These are phyloP conservation scores for Geodia barretti DNA, from an alignment of 37 sponge, comb jelly and placozoan species.

Conservation along the genomic window DNA sequence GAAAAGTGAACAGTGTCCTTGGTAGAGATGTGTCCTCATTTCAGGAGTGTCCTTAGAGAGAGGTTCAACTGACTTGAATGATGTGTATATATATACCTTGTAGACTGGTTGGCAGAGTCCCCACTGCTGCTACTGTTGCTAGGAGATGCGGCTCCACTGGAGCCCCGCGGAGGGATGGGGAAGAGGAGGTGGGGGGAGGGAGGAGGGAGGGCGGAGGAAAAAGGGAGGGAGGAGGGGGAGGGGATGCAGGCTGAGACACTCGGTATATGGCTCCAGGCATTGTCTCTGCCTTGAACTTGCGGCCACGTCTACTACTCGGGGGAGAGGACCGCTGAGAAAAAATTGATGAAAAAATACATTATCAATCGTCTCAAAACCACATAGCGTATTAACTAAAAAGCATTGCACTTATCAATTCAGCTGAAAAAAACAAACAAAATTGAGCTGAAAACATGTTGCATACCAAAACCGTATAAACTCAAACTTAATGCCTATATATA, in stretches of 20 bases:
- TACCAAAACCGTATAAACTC: too few relatives aligned
- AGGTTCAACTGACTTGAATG: too few relatives aligned
- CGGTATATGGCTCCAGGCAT: neutral
- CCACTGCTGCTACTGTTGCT: neutral
- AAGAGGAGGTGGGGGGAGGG: neutral
- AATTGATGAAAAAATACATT: too few relatives aligned
- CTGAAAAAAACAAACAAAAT: too few relatives aligned
- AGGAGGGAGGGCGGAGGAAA: neutral
- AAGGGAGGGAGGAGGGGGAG: neutral
- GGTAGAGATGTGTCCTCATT: too few relatives aligned
- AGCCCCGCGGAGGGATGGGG: neutral
- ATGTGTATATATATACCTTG: neutral
- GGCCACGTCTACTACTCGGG: neutral
- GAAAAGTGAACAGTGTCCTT: too few relatives aligned
- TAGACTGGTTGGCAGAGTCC: neutral
- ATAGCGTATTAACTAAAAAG: too few relatives aligned
- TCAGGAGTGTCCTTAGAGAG: too few relatives aligned
- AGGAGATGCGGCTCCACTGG: neutral
- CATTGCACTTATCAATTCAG: too few relatives aligned
- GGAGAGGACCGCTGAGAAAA: constrained; percentile 20
- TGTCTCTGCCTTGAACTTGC: neutral
- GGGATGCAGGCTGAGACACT: neutral
- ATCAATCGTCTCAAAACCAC: too few relatives aligned
- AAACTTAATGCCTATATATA: too few relatives aligned
- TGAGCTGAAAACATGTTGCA: too few relatives aligned